Evolutionary conservation across 2,888 invertebrate genomes (phyloP), one percentile per base, ranked within the genome.

Genomic region (Xanthia icteritia): DNA sequence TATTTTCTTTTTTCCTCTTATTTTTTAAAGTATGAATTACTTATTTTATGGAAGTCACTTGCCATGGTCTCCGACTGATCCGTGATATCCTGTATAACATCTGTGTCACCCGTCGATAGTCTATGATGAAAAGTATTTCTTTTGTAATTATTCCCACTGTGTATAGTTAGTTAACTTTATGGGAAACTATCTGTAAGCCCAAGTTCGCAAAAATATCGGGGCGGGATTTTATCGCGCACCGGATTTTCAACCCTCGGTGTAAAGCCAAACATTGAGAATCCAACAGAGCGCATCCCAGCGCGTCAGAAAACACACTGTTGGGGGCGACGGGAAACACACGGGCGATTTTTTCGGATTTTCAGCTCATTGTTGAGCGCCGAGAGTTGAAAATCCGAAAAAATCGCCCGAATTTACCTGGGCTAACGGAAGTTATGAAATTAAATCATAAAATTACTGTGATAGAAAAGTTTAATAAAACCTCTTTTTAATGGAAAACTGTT

Each of bases 401-500:
- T 45, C 45, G 15, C 15, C 45, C 15, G 45, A 5, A 15, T 0
- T 31, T 31, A n/a, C 31, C 31, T 31, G 31, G 2, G 17, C 5
- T 1, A n/a, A 60, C 15, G n/a, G 20, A 42, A 51, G n/a, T 60
- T 51, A n/a, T 42, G 42, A 67, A 66, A 58, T 31, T n/a, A 20
- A 42, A 20, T 20, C 4, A 39, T 79, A 39, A 60, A 48, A 13
- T 48, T 56, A 23, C 27, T 27, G 23, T 20, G 39, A 58, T n/a
- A 79, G 61, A 54, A 77, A 75, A 61, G 6, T 69, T 13, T 6
- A 42, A 6, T 31, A n/a, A 71, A 23, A n/a, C 15, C 17, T 54
- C 31, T 13, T 73, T 58, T 45, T 36, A 8, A 56, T 45, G 45
- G 13, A 20, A 56, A 13, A n/a, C 23, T 17, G 4, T 20, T 31